phyloP scores from a whole-genome alignment of 2,888 invertebrate species.

The Drosophila mayaguana region DNA sequence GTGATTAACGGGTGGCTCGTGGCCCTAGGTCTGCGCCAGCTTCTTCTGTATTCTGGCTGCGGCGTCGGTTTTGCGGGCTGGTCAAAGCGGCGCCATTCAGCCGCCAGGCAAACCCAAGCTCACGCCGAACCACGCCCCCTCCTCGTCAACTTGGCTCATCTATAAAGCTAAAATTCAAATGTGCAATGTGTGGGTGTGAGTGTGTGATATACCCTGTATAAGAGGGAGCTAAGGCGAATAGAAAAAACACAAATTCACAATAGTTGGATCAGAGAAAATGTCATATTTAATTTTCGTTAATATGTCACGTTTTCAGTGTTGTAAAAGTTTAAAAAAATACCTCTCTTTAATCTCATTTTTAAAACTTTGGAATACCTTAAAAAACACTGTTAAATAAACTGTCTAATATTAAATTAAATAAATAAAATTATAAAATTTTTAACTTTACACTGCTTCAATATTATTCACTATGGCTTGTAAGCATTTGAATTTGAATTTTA shows the following conservation, averaged over 20 bases:
- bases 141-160: slow-evolving; percentile 16
- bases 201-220: slow-evolving; percentile 20
- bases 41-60: slow-evolving; percentile 51
- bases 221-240: not conserved
- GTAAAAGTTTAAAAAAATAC: not conserved
- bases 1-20: slow-evolving; percentile 71
- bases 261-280: too few relatives aligned
- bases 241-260: too few relatives aligned
- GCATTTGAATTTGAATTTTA: not conserved
- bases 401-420: too few relatives aligned
- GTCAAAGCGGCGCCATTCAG: slow-evolving; percentile 72
- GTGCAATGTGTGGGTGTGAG: slow-evolving; percentile 34
- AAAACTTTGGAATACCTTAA: too few relatives aligned
- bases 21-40: slow-evolving; percentile 23
- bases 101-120: slow-evolving; percentile 56
- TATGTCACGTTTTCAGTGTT: not conserved
- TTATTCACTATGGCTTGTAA: too few relatives aligned
- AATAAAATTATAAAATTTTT: too few relatives aligned
- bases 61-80: slow-evolving; percentile 67
- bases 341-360: not conserved
- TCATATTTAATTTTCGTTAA: not conserved
- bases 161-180: slow-evolving; percentile 60
- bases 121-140: slow-evolving; percentile 9
- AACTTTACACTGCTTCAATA: too few relatives aligned
- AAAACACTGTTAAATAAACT: too few relatives aligned